Evolutionary conservation across 2,888 invertebrate species (phyloP).

Genomic region (Nezara viridula): DNA sequence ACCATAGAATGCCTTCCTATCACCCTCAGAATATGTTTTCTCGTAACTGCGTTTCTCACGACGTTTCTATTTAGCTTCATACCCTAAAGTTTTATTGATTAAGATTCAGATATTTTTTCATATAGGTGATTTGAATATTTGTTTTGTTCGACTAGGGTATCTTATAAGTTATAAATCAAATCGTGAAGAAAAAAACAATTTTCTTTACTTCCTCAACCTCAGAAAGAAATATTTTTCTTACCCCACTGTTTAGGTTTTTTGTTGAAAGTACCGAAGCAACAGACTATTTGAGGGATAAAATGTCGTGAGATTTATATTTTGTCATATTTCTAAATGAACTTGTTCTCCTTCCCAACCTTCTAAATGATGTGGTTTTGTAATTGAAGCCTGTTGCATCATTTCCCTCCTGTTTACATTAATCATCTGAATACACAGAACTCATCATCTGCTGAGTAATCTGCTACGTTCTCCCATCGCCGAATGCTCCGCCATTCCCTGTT

Average conservation of each 20-base stretch:
- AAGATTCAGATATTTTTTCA: no score
- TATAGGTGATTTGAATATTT: no score
- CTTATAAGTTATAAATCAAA: no score
- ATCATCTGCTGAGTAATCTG: slow-evolving; percentile 25
- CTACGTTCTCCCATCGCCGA: background rate
- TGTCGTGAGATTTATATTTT: background rate
- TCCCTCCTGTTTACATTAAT: slow-evolving; percentile 26
- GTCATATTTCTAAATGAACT: background rate
- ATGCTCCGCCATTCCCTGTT: background rate
- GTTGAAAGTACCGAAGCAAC: background rate
- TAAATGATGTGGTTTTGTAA: background rate
- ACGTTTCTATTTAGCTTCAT: no score
- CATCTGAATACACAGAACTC: slow-evolving; percentile 4
- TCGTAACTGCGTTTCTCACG: no score
- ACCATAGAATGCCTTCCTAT: no score
- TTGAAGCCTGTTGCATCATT: slow-evolving; percentile 10
- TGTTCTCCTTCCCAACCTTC: background rate
- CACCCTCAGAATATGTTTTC: no score
- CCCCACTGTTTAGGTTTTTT: background rate
- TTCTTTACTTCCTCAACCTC: no score
- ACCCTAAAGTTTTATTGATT: no score
- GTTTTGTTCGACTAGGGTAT: no score
- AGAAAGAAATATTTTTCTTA: no score
- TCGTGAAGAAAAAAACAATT: no score
- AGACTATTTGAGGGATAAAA: background rate